These are phyloP conservation scores for Alaudala cheleensis DNA, from an alignment of 2,113 vertebrate species.

Conservation along the genomic window DNA sequence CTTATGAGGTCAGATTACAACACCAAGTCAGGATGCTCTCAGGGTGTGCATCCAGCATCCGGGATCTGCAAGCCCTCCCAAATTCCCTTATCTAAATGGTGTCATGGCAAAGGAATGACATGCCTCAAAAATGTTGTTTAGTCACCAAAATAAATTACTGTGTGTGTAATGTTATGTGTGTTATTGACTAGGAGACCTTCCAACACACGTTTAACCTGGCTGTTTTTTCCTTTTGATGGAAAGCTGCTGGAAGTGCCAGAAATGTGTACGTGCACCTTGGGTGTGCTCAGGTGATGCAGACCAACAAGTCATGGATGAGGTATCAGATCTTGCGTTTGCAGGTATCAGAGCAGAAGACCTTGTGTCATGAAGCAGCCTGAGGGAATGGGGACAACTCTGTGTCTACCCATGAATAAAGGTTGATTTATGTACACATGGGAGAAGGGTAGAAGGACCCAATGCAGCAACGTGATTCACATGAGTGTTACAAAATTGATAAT, in stretches of 20 bases:
- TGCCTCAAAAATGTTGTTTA: neutral
- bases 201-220: neutral
- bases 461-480: fast-evolving
- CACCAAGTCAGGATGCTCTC: neutral
- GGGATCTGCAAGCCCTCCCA: neutral
- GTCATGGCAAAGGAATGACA: neutral
- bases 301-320: neutral
- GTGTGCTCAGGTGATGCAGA: neutral
- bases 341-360: neutral
- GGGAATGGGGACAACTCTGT: neutral
- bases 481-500: neutral
- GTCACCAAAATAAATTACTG: neutral
- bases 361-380: neutral
- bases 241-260: neutral
- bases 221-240: neutral
- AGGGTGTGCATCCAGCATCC: neutral
- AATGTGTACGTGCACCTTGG: neutral
- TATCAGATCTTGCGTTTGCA: neutral
- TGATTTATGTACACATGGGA: neutral
- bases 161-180: fast-evolving
- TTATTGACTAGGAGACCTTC: neutral
- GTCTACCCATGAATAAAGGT: neutral
- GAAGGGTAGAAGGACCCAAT: neutral
- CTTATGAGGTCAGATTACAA: neutral
- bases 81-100: neutral